Evolutionary conservation across 2,113 vertebrate genomes (phyloP).

Genomic region (Clinocottus analis): DNA sequence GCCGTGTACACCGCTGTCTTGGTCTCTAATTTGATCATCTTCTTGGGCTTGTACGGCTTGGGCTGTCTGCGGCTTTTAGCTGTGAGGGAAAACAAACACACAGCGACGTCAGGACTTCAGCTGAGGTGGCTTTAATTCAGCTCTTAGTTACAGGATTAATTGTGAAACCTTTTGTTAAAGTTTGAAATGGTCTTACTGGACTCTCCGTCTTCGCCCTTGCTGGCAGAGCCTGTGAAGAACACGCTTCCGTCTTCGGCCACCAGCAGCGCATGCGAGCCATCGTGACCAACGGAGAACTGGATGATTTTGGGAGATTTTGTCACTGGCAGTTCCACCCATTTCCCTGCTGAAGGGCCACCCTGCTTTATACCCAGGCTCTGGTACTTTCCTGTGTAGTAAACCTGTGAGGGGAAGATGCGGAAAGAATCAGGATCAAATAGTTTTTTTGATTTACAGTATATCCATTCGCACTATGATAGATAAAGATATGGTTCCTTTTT

Average conservation of each 20-base stretch:
- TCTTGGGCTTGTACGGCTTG: conserved; percentile 99
- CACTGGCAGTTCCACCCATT: conserved; percentile 97
- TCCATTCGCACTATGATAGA: background rate
- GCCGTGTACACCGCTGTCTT: conserved; percentile 94
- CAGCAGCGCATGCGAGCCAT: conserved; percentile 97
- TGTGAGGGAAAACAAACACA: conserved; percentile 64
- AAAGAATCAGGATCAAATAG: background rate
- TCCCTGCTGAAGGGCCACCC: conserved; percentile 96
- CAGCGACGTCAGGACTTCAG: background rate
- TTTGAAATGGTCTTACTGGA: conserved; percentile 87
- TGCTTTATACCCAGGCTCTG: conserved; percentile 99
- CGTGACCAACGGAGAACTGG: conserved; percentile 98
- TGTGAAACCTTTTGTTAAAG: background rate
- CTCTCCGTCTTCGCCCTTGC: conserved; percentile 98
- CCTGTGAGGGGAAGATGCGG: conserved; percentile 75
- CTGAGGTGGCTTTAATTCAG: background rate
- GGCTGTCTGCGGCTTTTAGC: conserved; percentile 97
- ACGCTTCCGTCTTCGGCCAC: conserved; percentile 98
- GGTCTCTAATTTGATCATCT: conserved; percentile 98
- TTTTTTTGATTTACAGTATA: background rate
- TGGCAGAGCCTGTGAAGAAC: conserved; percentile 97
- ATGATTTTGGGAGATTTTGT: conserved; percentile 98
- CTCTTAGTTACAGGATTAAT: background rate
- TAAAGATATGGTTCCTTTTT: too few relatives aligned
- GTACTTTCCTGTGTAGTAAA: conserved; percentile 99